Conservation (phyloP, 2,113 vertebrate genomes). For the Emydura subglobosa region DNA sequence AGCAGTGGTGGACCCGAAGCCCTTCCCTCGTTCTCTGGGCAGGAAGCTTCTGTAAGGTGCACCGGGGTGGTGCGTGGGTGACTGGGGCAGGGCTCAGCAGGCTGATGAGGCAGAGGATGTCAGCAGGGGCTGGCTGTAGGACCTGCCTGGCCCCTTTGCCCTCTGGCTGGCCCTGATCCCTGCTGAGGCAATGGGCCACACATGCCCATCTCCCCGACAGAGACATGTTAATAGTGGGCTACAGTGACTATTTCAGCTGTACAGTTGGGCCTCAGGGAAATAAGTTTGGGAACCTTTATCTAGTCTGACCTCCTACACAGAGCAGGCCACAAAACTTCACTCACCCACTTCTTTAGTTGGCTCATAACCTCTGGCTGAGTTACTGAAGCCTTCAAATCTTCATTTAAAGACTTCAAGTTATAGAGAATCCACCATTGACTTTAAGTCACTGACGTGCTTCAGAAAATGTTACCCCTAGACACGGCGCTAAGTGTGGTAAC, state of each 20-base stretch:
- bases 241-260: background rate
- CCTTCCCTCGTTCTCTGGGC: too few species aligned
- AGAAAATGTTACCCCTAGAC: slow-evolving; percentile 35
- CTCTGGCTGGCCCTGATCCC: background rate
- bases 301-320: too few species aligned
- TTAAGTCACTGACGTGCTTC: slow-evolving; percentile 32
- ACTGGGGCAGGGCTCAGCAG: background rate
- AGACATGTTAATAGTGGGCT: too few species aligned
- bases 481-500: background rate
- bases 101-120: background rate
- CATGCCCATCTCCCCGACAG: background rate
- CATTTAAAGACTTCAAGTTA: too few species aligned
- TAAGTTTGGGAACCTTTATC: too few species aligned
- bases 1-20: too few species aligned
- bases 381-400: too few species aligned
- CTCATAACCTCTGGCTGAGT: too few species aligned
- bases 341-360: too few species aligned
- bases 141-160: background rate
- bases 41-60: background rate
- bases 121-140: background rate
- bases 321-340: background rate
- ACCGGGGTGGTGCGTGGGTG: background rate
- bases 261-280: background rate
- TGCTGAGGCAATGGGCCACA: background rate
- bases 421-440: background rate